Evolutionary conservation across 2,113 vertebrate genomes (phyloP), one percentile per base, ranked within the genome.

Genomic region (Enhydra lutris): DNA sequence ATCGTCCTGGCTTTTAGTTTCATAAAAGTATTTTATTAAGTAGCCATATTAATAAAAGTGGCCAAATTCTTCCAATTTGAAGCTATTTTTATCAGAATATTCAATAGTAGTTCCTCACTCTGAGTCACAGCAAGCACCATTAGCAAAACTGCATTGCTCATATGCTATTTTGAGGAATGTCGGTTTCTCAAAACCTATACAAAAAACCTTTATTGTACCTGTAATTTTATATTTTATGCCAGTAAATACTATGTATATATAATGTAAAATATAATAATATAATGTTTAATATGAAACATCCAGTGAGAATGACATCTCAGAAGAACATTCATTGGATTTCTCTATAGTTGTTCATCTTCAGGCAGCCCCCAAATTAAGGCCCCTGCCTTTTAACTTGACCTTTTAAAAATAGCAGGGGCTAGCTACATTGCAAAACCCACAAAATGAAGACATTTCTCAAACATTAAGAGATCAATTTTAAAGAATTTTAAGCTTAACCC

Each of bases 401-500:
- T 95, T 82, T 90, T 83, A 85, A 95, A 94, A 95, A 90, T 7
- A 94, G 24, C 47, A 3, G 92, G 85, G 91, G 36, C 52, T 82
- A 52, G 52, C 47, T 88, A n/a, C 50, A 90, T 42, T 85, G 50
- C 90, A 92, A 97, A 93, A 95, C 57, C 86, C 92, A 96, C 63
- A 84, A 50, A 63, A 47, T 69, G 97, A 97, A 93, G 79, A 13
- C 63, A 91, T 90, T 89, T 93, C 86, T 93, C 76, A 95, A 47
- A 95, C 73, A 94, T 45, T 93, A 82, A 80, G 80, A 96, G 61
- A 65, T 92, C 59, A 61, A 26, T 83, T 81, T 94, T 76, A 87
- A 95, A 97, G 45, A 94, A 91, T 20, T 83, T 96, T 59, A 97
- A 97, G 81, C 81, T 65, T 65, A 95, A 86, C 29, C 31, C 50